These are phyloP conservation scores for Troides aeacus DNA, from an alignment of 2,888 invertebrate genomes.

Conservation along the genomic window DNA sequence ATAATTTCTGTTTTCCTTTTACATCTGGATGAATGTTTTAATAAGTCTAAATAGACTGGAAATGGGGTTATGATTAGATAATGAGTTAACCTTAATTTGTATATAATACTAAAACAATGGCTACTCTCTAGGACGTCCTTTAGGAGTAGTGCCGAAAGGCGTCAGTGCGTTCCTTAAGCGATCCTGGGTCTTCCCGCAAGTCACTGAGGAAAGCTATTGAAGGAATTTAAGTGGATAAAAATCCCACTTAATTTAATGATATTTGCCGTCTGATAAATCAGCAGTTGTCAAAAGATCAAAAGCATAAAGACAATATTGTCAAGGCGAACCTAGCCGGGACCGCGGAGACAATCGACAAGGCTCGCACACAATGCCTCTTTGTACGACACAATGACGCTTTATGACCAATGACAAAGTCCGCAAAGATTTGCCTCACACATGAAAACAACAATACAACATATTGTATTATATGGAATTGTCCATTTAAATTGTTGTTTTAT, in stretches of 20 bases:
- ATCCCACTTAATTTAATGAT: not conserved
- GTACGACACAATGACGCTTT: slow-evolving; percentile 64
- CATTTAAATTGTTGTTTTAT: slow-evolving; percentile 48
- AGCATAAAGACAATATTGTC: slow-evolving; percentile 45
- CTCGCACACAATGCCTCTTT: slow-evolving; percentile 62
- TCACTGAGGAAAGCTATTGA: too few relatives aligned
- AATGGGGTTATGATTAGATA: too few relatives aligned
- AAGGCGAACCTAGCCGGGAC: slow-evolving; percentile 22
- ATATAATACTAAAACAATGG: too few relatives aligned
- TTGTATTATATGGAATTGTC: slow-evolving; percentile 53
- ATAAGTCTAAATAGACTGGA: too few relatives aligned
- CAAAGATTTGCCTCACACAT: slow-evolving; percentile 68
- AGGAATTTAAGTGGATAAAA: too few relatives aligned
- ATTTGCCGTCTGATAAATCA: slow-evolving; percentile 10
- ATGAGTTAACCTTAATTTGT: too few relatives aligned
- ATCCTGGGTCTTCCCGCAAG: too few relatives aligned
- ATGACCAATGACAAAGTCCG: slow-evolving; percentile 65
- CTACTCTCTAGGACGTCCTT: too few relatives aligned
- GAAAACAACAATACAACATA: slow-evolving; percentile 40
- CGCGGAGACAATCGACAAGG: slow-evolving; percentile 65
- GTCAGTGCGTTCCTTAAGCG: too few relatives aligned
- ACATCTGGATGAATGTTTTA: too few relatives aligned
- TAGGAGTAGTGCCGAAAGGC: too few relatives aligned
- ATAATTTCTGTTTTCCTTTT: too few relatives aligned
- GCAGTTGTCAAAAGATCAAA: slow-evolving; percentile 38